phyloP scores from a whole-genome alignment of 2,888 invertebrate genomes.

The Helleia helle region DNA sequence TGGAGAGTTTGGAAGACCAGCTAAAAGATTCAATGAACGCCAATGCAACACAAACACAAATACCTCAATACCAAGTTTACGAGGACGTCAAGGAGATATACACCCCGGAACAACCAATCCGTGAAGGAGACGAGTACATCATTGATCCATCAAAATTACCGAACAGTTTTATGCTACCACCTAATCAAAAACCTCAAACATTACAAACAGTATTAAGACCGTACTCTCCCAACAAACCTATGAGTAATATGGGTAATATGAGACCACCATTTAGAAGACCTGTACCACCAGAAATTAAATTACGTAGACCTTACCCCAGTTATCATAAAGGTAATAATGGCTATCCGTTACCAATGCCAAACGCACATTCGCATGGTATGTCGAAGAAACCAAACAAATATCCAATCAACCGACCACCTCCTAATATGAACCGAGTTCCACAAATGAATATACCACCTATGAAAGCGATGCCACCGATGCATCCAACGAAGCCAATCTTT shows the following conservation, averaged over 20 bases:
- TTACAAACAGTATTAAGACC: constrained; percentile 61
- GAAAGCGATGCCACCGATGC: constrained; percentile 42
- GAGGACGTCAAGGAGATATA: constrained; percentile 47
- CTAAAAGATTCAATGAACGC: constrained; percentile 43
- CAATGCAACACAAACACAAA: constrained; percentile 29
- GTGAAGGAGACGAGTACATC: constrained; percentile 52
- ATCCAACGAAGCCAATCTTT: constrained; percentile 29
- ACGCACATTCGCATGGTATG: constrained; percentile 33
- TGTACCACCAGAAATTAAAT: constrained; percentile 58
- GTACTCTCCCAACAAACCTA: constrained; percentile 35
- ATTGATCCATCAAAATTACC: constrained; percentile 43
- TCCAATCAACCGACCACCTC: constrained; percentile 30
- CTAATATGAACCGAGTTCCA: constrained; percentile 20
- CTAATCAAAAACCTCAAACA: constrained; percentile 55
- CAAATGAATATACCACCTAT: constrained; percentile 40
- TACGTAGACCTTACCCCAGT: constrained; percentile 47
- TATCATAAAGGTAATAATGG: constrained; percentile 37
- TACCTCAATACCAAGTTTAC: constrained; percentile 48
- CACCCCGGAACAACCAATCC: constrained; percentile 44
- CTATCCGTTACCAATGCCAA: constrained; percentile 53
- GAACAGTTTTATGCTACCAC: constrained; percentile 46
- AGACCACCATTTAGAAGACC: constrained; percentile 56
- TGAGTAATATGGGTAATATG: constrained; percentile 39
- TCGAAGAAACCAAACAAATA: constrained; percentile 41
- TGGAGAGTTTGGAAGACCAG: constrained; percentile 52